These are phyloP conservation scores for Calameuta filiformis DNA, from an alignment of 2,888 invertebrate species.

Conservation along the genomic window DNA sequence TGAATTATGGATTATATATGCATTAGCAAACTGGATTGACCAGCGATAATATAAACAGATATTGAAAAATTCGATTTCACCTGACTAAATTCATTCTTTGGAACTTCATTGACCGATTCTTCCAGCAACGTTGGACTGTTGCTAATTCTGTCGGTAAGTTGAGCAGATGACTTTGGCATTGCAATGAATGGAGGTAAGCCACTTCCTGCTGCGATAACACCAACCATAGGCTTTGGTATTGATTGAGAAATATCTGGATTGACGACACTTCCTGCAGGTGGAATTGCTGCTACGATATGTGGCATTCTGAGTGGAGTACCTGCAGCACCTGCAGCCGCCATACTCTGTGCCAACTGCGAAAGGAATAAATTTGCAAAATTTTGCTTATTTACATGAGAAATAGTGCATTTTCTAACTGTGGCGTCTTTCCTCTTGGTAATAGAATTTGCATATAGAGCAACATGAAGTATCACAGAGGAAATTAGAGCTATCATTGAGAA, in stretches of 20 bases:
- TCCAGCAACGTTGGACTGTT: conserved; percentile 50
- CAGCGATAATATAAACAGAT: background rate
- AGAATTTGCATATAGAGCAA: background rate
- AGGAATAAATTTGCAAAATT: conserved; percentile 4
- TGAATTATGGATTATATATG: background rate
- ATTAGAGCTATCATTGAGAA: background rate
- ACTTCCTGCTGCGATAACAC: conserved; percentile 22
- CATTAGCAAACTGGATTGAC: background rate
- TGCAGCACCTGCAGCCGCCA: background rate
- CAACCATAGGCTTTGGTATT: conserved; percentile 28
- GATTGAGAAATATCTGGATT: conserved; percentile 24
- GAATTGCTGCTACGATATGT: conserved; percentile 45
- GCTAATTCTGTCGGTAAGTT: conserved; percentile 59
- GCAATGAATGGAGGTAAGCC: conserved; percentile 58
- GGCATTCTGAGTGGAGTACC: conserved; percentile 30
- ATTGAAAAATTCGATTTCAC: conserved; percentile 27
- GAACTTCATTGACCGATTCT: conserved; percentile 57
- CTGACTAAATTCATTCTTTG: conserved; percentile 56
- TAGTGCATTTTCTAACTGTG: background rate
- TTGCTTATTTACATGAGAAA: background rate
- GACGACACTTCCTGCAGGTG: conserved; percentile 37
- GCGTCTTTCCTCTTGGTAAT: background rate
- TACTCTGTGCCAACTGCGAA: conserved; percentile 31
- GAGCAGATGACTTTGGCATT: conserved; percentile 57
- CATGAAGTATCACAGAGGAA: background rate